phyloP scores from a whole-genome alignment of 2,888 invertebrate genomes.

The Heteromyza rotundicornis region DNA sequence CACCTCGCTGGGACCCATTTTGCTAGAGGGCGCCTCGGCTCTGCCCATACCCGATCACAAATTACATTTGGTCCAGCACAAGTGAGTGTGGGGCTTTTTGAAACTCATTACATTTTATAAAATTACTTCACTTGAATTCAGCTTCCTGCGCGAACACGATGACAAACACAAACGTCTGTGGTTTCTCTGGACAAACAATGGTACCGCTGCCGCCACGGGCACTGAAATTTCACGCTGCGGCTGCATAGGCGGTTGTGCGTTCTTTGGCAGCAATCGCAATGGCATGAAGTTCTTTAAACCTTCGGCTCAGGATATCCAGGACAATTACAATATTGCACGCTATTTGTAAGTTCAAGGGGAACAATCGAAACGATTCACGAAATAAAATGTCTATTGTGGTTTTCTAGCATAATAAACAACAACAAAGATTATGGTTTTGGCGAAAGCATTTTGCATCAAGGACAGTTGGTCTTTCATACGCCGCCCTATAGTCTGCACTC shows the following conservation, averaged over 20 bases:
- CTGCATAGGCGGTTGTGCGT: constrained; percentile 92
- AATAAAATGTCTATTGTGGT: background rate
- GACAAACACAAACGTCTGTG: constrained; percentile 84
- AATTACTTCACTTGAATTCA: constrained; percentile 34
- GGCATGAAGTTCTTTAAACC: constrained; percentile 89
- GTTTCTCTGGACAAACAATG: constrained; percentile 84
- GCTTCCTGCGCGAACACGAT: constrained; percentile 82
- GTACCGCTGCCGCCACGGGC: constrained; percentile 62
- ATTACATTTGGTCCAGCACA: constrained; percentile 79
- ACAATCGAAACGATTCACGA: background rate
- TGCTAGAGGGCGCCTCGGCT: constrained; percentile 88
- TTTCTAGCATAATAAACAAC: constrained; percentile 71
- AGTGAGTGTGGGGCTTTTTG: too few relatives aligned
- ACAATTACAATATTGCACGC: constrained; percentile 81
- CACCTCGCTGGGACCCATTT: constrained; percentile 85
- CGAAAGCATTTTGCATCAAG: constrained; percentile 88
- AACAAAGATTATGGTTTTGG: constrained; percentile 90
- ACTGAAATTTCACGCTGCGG: constrained; percentile 81
- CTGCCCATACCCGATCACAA: constrained; percentile 79
- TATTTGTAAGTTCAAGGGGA: constrained; percentile 52
- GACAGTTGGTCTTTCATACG: constrained; percentile 87
- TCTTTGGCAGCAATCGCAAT: constrained; percentile 92
- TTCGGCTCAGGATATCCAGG: constrained; percentile 77
- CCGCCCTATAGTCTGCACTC: constrained; percentile 84
- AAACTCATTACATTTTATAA: background rate